phyloP scores from a whole-genome alignment of 1,140 invertebrate species.

The Portunus trituberculatus region DNA sequence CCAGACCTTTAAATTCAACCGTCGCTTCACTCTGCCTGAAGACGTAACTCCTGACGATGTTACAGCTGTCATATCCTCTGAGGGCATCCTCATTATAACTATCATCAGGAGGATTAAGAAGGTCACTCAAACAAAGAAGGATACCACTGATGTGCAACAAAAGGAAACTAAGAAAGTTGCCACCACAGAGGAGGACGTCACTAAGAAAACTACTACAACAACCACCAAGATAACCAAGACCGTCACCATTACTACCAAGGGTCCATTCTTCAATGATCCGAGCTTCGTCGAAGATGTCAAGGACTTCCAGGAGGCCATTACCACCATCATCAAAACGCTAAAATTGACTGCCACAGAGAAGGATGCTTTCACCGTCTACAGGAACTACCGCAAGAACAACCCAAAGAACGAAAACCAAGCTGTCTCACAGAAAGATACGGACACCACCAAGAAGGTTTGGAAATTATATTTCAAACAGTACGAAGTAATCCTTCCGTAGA shows the following conservation, averaged over 20 bases:
- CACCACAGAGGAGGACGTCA: neutral
- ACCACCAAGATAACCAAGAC: neutral
- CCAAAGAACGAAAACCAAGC: slow-evolving; percentile 64
- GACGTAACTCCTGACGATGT: slow-evolving; percentile 3
- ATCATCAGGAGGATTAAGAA: slow-evolving; percentile 9
- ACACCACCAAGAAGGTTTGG: neutral
- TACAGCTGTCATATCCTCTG: slow-evolving; percentile 11
- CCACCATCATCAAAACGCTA: slow-evolving; percentile 40
- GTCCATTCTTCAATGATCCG: slow-evolving; percentile 49
- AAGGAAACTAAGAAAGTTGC: neutral
- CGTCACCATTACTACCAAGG: slow-evolving; percentile 9
- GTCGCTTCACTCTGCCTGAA: slow-evolving; percentile 28
- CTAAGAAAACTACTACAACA: too few species aligned
- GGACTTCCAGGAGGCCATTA: slow-evolving; percentile 46
- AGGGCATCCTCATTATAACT: slow-evolving; percentile 32
- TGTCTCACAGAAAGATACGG: slow-evolving; percentile 4
- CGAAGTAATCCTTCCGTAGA: too few species aligned
- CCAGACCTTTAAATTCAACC: slow-evolving; percentile 12
- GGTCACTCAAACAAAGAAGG: neutral
- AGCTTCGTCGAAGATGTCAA: neutral
- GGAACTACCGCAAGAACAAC: slow-evolving; percentile 57
- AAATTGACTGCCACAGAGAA: neutral
- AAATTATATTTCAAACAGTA: neutral
- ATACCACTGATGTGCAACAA: neutral
- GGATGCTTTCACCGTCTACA: slow-evolving; percentile 37